Base-by-base conservation (phyloP, 2,888 invertebrate species). In the Microctonus brassicae region DNA sequence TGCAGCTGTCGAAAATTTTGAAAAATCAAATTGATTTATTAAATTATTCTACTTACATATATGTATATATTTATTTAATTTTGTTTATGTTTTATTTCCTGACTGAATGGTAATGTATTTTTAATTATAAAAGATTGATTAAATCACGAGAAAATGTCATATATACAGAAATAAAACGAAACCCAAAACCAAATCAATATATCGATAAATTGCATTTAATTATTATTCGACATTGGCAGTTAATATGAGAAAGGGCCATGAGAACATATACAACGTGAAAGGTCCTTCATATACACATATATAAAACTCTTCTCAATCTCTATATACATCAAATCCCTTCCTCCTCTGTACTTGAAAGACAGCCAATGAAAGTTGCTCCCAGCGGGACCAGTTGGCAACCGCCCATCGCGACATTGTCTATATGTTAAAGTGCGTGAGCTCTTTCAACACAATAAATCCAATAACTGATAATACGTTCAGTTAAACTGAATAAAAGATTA, bases 311-410 rank as follows among this genome's bases (percentile, higher is more conserved):
- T 68, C 22, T 33, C 60, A 26, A 26, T 52, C 17, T 47, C 4
- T 17, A 17, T 33, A 60, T 60, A 39, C 4, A 13, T 60, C 47
- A 17, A 34, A 33, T 24, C 17, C 39, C 39, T 34, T 66, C 78
- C 80, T 29, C n/a, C 17, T 34, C 77, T 76, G 74, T 77, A 78
- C 77, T 76, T 77, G 79, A 81, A 79, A 80, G 78, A 80, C 77
- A 69, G 78, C 74, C 79, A 79, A 80, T 65, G 29, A 70, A 68
- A 67, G 69, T 69, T 73, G 63, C 79, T 79, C 81, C 72, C 82
- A 79, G 81, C 81, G 81, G 85, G 85, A 86, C 82, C 85, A 84
- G 85, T 86, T 86, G 84, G 86, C 82, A 84, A 82, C 85, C 86
- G 82, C 87, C 86, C 82, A 84, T 85, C 81, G 85, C 74, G 86